phyloP scores from a whole-genome alignment of 2,888 invertebrate species.

The Andrena marginata region DNA sequence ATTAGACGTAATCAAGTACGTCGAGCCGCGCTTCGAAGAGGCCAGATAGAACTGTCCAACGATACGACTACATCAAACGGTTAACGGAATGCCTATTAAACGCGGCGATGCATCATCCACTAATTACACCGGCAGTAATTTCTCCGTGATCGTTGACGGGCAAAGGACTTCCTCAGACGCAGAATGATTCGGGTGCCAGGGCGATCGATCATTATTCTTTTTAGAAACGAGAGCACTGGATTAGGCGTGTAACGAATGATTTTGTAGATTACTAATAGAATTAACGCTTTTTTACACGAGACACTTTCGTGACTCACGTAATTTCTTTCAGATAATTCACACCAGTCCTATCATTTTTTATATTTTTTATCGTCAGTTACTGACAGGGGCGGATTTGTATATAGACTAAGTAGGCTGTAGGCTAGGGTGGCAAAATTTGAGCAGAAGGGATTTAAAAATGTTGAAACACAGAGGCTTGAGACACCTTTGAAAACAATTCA shows the following conservation, averaged over 20 bases:
- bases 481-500: no score
- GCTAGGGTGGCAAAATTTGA: no score
- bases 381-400: no score
- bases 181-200: background rate
- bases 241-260: background rate
- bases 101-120: slow-evolving; percentile 45
- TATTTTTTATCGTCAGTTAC: no score
- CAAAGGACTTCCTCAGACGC: slow-evolving; percentile 10
- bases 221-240: background rate
- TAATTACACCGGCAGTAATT: slow-evolving; percentile 47
- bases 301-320: no score
- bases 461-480: no score
- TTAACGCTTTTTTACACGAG: no score
- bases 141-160: slow-evolving; percentile 24
- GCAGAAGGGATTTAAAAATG: no score
- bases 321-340: no score
- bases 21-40: slow-evolving; percentile 36
- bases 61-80: slow-evolving; percentile 51
- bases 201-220: slow-evolving; percentile 15
- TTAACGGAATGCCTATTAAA: slow-evolving; percentile 53
- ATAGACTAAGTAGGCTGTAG: no score
- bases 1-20: slow-evolving; percentile 52
- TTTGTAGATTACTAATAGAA: background rate
- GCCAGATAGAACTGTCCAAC: slow-evolving; percentile 50
- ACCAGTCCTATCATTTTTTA: no score